Evolutionary conservation across 2,888 invertebrate species (phyloP), one percentile per base, ranked within the genome.

Genomic region (Ephialtes manifestator): DNA sequence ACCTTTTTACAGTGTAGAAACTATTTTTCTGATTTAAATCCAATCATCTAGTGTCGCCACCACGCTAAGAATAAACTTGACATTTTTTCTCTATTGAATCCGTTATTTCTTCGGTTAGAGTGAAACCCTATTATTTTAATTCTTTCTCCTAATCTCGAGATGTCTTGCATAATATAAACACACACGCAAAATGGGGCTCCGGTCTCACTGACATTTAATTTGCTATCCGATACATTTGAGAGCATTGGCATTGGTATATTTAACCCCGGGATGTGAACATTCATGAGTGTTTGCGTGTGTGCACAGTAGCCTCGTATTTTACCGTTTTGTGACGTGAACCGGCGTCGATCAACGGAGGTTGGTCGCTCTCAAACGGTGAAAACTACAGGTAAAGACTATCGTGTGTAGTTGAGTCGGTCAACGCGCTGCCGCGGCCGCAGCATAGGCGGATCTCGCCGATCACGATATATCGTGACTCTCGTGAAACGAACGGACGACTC

Each of bases 271-370:
- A 63, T 46, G 28, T 35, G 74, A 18, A 75, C 60, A 75, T 46
- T 75, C 48, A 48, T 60, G 71, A 71, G 39, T 18, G 46, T 55
- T 46, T 67, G 48, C 15, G 24, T 51, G 74, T 60, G 67, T 71
- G 55, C 65, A 31, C 31, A 75, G 85, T 82, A 75, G 85, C 82
- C 79, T 71, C 79, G 85, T 85, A 85, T 85, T 85, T 85, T 85
- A 85, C 85, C 85, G 85, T 85, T 85, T 85, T 82, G 82, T 79
- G 85, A 80, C 72, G 63, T 72, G 74, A 77, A 68, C 63, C 81
- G 81, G 51, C 81, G 81, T 84, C 81, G 77, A 78, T 81, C 84
- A 78, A 74, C 85, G 79, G 48, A 58, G 55, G 31, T 46, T 31
- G 63, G 46, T 65, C 79, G 78, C 84, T 65, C 76, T 55, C 55